Evolutionary conservation across 2,113 vertebrate genomes (phyloP).

Genomic region (Phrynocephalus versicolor): DNA sequence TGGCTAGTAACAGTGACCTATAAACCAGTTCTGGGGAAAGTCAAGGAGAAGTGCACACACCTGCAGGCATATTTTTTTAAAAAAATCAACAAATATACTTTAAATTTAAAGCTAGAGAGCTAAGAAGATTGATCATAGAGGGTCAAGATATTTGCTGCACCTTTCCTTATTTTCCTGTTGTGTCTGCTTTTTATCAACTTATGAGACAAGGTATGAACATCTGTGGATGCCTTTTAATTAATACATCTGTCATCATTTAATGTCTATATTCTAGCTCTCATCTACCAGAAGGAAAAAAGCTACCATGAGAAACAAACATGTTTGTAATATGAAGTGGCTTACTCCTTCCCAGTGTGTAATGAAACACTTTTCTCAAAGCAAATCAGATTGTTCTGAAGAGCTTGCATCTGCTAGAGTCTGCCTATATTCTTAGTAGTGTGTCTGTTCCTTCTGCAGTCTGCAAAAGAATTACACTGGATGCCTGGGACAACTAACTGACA

Average conservation of each 20-base stretch:
- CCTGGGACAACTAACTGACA: conserved; percentile 59
- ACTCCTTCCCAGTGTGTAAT: not conserved
- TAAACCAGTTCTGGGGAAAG: too few species aligned
- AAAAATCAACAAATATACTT: too few species aligned
- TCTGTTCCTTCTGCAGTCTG: conserved; percentile 19
- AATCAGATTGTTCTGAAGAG: conserved; percentile 2
- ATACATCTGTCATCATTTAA: not conserved
- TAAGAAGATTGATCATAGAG: too few species aligned
- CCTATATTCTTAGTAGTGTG: conserved; percentile 30
- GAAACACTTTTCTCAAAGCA: not conserved
- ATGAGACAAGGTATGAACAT: not conserved
- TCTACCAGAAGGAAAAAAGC: not conserved
- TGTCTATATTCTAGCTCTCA: conserved; percentile 36
- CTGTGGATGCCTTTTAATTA: not conserved
- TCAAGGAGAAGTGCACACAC: too few species aligned
- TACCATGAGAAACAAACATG: conserved; percentile 51
- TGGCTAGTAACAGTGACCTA: not conserved
- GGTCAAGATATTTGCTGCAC: too few species aligned
- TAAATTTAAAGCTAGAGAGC: too few species aligned
- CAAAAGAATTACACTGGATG: conserved; percentile 36
- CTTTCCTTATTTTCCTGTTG: not conserved
- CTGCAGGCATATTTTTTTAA: too few species aligned
- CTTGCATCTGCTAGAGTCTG: conserved; percentile 33
- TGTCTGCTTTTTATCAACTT: not conserved
- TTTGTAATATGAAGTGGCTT: not conserved